A percentile compares a stretch with the other conserved stretches of the same genome.
Conservation (phyloP, 1,140 invertebrate species). For the Hetaerina americana region DNA sequence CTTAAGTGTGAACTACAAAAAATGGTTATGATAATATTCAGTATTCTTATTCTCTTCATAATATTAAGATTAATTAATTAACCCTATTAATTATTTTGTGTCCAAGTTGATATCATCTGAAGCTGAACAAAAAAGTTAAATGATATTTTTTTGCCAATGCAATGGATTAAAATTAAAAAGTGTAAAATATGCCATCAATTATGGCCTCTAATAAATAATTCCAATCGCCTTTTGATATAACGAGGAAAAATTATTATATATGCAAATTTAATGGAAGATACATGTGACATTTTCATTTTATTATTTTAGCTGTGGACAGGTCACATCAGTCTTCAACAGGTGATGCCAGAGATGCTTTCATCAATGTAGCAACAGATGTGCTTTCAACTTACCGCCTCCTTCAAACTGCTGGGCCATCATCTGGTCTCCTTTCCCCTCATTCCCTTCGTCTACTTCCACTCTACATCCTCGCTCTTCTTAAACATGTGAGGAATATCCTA, state of each 20-base stretch:
- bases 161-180: too few relatives aligned
- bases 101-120: too few relatives aligned
- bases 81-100: too few relatives aligned
- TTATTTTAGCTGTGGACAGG: conserved; percentile 71
- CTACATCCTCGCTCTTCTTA: conserved; percentile 81
- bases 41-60: too few relatives aligned
- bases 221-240: conserved; percentile 11
- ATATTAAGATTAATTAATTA: too few relatives aligned
- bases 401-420: conserved; percentile 39
- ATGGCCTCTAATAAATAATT: conserved; percentile 9
- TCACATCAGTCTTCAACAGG: conserved; percentile 69
- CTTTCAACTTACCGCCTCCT: conserved; percentile 66
- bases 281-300: background rate
- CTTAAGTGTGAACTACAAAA: too few relatives aligned
- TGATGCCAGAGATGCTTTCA: conserved; percentile 91
- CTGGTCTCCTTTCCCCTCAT: conserved; percentile 57
- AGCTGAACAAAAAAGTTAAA: too few relatives aligned
- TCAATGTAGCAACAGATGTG: conserved; percentile 88
- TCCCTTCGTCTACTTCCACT: conserved; percentile 72
- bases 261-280: too few relatives aligned
- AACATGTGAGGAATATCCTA: conserved; percentile 79
- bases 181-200: too few relatives aligned
- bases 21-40: too few relatives aligned
- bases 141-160: too few relatives aligned
- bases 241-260: too few relatives aligned